phyloP scores from a whole-genome alignment of 35 echinoderm and acorn worm genomes.

The Heliocidaris tuberculata region DNA sequence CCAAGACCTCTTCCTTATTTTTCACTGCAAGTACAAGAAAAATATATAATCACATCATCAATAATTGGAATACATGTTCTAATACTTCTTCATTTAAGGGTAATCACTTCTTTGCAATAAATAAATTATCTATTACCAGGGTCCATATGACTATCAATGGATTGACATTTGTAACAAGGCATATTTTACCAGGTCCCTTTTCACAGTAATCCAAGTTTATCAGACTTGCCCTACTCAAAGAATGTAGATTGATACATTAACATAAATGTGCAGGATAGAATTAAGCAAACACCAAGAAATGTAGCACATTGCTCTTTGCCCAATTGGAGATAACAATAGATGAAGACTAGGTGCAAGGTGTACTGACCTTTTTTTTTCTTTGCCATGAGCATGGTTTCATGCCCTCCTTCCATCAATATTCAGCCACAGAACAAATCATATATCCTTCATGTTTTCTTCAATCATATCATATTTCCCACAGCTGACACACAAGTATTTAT shows the following conservation, averaged over 20 bases:
- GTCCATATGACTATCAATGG: not conserved
- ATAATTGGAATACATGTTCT: not conserved
- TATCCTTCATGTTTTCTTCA: not conserved
- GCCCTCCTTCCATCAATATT: not conserved
- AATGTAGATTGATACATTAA: not conserved
- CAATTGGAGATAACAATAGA: not conserved
- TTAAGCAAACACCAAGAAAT: not conserved
- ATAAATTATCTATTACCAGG: not conserved
- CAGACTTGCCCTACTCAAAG: not conserved
- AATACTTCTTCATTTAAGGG: not conserved
- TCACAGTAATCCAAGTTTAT: not conserved
- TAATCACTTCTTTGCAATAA: no score
- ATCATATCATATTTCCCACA: not conserved
- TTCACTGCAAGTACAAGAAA: not conserved
- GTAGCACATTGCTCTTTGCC: not conserved
- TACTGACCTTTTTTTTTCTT: not conserved
- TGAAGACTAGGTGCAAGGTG: not conserved
- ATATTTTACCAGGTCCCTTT: not conserved
- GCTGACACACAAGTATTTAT: no score
- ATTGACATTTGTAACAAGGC: not conserved
- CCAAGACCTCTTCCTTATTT: slow-evolving; percentile 27
- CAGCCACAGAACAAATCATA: no score
- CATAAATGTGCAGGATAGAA: not conserved
- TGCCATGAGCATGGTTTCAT: not conserved
- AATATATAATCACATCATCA: not conserved